Base-by-base conservation (phyloP, 2,797 vertebrate species). In the Schizothorax lantsangensis region DNA sequence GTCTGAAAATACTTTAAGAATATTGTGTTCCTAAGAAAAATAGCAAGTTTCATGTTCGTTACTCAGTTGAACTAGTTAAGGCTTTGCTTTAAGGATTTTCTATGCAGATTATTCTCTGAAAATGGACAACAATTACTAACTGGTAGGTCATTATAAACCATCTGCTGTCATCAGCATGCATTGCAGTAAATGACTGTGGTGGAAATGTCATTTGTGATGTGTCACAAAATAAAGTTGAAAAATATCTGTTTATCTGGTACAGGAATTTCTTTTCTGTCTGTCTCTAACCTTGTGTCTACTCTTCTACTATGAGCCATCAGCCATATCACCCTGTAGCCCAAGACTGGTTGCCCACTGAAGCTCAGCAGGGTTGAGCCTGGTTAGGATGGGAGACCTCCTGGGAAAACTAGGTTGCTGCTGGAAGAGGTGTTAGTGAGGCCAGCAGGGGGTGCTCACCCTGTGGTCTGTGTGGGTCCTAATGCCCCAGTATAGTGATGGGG, bases 101-200 rank as follows among this genome's bases (percentile, higher is more conserved):
- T 71, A 71, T 72, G 74, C 30, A 49, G 81, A 49, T 40, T 72
- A 71, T 47, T 73, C 26, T 47, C 38, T 78, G 75, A 71, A 74
- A 74, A 73, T 40, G 26, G 23, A 52, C 11, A 59, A 45, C 52
- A 72, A 45, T 15, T 38, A 71, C 47, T 71, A 82, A 82, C 64
- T 66, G 19, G 52, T 33, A 23, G n/a, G 19, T 9, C 36, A 74
- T 17, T 66, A 26, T 77, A 84, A 84, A 64, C 14, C 11, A 5
- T 83, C 57, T 64, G 72, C 43, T 38, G 83, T 66, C 72, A 84
- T 84, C 43, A 66, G 83, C 83, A 84, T 84, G 73, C 38, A 78
- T 26, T 52, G 59, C 45, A 84, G 38, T 52, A 52, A 84, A 64
- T 62, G 40, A 84, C 30, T 14, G 59, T 47, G 1, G 10, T 81